Percentiles rank a stretch among this genome's conserved stretches.
Conservation (phyloP, 1,140 invertebrate species). For the Drosophila oshimai region DNA sequence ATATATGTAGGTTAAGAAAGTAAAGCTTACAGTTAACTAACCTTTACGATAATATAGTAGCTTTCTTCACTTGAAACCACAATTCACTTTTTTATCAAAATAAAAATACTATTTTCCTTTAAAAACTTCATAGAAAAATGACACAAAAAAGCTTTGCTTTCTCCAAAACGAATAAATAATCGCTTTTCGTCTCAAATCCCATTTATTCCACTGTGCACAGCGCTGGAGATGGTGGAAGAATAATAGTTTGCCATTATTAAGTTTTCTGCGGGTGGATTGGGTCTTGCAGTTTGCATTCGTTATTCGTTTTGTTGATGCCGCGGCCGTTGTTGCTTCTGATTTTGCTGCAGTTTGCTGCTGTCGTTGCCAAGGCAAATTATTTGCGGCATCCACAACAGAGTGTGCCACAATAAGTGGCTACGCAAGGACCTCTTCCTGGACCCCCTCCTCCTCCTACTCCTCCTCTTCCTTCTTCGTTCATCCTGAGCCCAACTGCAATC, state of each 20-base stretch:
- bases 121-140: neutral
- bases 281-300: conserved; percentile 9
- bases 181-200: neutral
- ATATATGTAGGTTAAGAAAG: too few species aligned
- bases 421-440: neutral
- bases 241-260: conserved; percentile 39
- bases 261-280: conserved; percentile 26
- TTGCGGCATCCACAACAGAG: conserved; percentile 45
- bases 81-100: too few species aligned
- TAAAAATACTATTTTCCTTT: too few species aligned
- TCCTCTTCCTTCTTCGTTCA: neutral
- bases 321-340: conserved; percentile 3
- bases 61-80: too few species aligned
- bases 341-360: conserved; percentile 21
- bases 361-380: conserved; percentile 61
- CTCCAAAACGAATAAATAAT: neutral
- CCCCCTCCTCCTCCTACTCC: too few species aligned
- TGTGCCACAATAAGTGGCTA: conserved; percentile 28
- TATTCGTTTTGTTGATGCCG: conserved; percentile 24
- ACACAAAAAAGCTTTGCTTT: neutral
- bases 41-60: too few species aligned
- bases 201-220: neutral
- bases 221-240: conserved; percentile 2
- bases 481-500: conserved; percentile 15
- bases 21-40: too few species aligned